Conservation (phyloP, 2,888 invertebrate genomes). For the Colletes collaris region DNA sequence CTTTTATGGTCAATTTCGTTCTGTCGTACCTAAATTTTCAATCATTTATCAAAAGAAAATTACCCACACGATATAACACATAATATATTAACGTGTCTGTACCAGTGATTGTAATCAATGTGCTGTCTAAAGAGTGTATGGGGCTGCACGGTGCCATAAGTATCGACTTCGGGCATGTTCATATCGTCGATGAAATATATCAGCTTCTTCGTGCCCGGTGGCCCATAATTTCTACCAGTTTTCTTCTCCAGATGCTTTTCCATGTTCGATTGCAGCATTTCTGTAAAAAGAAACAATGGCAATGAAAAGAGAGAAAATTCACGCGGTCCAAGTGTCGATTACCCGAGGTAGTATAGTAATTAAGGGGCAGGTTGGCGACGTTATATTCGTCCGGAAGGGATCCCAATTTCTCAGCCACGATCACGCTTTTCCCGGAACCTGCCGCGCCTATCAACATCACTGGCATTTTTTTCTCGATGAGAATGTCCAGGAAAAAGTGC, state of each 20-base stretch:
- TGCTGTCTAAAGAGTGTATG: slow-evolving; percentile 96
- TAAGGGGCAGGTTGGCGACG: slow-evolving; percentile 95
- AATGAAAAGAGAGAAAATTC: no score
- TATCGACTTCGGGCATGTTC: slow-evolving; percentile 98
- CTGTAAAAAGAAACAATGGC: slow-evolving; percentile 79
- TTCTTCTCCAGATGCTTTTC: slow-evolving; percentile 98
- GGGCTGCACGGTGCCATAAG: slow-evolving; percentile 97
- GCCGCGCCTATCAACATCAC: slow-evolving; percentile 96
- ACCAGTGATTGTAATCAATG: slow-evolving; percentile 97
- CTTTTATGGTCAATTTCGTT: slow-evolving; percentile 92
- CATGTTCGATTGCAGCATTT: slow-evolving; percentile 93
- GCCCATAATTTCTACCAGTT: slow-evolving; percentile 96
- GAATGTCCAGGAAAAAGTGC: slow-evolving; percentile 93
- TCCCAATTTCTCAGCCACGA: slow-evolving; percentile 92
- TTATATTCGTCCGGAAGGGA: slow-evolving; percentile 90
- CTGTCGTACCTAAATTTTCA: slow-evolving; percentile 90
- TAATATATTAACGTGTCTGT: slow-evolving; percentile 47
- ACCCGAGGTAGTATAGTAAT: slow-evolving; percentile 96
- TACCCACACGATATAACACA: no score
- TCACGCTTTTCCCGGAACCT: slow-evolving; percentile 96
- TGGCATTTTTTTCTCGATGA: slow-evolving; percentile 91
- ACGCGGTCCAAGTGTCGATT: slow-evolving; percentile 39
- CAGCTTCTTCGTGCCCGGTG: slow-evolving; percentile 95
- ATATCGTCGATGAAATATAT: slow-evolving; percentile 98
- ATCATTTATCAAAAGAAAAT: not conserved